Evolutionary conservation across 2,113 vertebrate genomes (phyloP), one percentile per base, ranked within the genome.

Genomic region (Tragelaphus buxtoni): DNA sequence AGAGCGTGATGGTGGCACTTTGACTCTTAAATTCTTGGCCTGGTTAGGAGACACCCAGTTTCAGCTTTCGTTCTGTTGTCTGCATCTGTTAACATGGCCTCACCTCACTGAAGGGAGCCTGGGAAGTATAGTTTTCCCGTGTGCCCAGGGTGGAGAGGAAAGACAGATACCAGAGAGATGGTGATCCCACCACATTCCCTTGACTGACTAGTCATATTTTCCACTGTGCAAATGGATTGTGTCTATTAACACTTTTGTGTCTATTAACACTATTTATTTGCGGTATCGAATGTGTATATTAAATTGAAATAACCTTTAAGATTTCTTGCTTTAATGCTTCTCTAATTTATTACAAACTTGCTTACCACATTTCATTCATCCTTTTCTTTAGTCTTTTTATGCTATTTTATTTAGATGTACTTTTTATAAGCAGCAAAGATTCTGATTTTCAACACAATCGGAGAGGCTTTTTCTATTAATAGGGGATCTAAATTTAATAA

Each of bases 401-500:
- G 69, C 53, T 95, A 72, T 92, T 97, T 91, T 93, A 92, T 91
- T 95, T 91, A 88, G 56, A 85, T 88, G 28, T 60, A 84, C 74
- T 94, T 96, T 93, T 95, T 96, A 88, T 94, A 96, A 91, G 72
- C 93, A 85, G 47, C 35, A 88, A 92, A 88, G 56, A 61, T 97
- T 95, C 96, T 94, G 94, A 87, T 96, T 97, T 96, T 96, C 84
- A 93, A 85, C 51, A 96, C 32, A 60, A 79, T 79, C 56, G 49
- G 61, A 94, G 55, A 88, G 77, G n/a, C 7, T 86, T 96, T 96
- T 85, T 94, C 76, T 96, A 91, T 94, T 91, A 97, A 89, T 91
- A 97, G 47, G 18, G 60, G 61, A 88, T 82, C 93, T 96, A 91
- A 96, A 89, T 93, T 84, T 93, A 97, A 90, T 90, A 90, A 80